These are phyloP conservation scores for Drepanosiphum platanoidis DNA, from an alignment of 2,888 invertebrate species.

Conservation along the genomic window DNA sequence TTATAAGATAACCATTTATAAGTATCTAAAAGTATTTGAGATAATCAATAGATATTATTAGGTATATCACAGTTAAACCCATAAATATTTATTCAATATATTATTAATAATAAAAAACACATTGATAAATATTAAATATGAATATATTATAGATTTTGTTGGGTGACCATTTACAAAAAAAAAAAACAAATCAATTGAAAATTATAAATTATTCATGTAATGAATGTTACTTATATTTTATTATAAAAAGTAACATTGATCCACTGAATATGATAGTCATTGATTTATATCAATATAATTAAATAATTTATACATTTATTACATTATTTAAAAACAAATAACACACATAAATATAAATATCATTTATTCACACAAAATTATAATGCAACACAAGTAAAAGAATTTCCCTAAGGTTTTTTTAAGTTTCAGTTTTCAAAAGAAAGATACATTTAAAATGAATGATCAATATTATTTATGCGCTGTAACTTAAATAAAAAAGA, in stretches of 20 bases:
- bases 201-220: neutral
- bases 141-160: too few relatives aligned
- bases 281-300: neutral
- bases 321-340: neutral
- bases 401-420: neutral
- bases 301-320: neutral
- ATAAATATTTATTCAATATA: too few relatives aligned
- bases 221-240: conserved; percentile 8
- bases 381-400: conserved; percentile 4
- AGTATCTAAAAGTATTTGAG: too few relatives aligned
- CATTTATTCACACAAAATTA: neutral
- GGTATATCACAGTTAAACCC: too few relatives aligned
- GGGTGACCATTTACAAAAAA: too few relatives aligned
- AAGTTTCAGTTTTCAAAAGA: neutral
- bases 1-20: too few relatives aligned
- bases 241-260: conserved; percentile 20
- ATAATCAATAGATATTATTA: too few relatives aligned
- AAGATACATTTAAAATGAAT: conserved; percentile 13
- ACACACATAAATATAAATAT: neutral
- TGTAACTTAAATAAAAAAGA: neutral
- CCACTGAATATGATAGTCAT: conserved; percentile 8
- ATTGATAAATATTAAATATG: too few relatives aligned
- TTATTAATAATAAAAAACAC: too few relatives aligned
- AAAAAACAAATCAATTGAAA: too few relatives aligned
- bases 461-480: neutral